phyloP scores from a whole-genome alignment of 2,888 invertebrate species.

The Julus scanicus region DNA sequence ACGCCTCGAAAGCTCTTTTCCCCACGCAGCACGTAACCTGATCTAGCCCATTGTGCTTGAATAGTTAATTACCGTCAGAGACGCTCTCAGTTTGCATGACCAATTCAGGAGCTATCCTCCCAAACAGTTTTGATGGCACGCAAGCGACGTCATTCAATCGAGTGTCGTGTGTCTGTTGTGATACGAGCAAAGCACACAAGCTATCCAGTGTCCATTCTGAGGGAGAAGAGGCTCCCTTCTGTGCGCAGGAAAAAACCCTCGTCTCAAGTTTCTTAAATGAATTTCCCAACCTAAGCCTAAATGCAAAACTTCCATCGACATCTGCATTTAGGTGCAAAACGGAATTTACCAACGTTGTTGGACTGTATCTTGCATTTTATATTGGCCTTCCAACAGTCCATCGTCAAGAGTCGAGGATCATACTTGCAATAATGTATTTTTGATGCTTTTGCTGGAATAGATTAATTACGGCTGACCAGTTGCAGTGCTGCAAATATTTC shows the following conservation, averaged over 20 bases:
- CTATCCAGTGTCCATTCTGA: conserved; percentile 46
- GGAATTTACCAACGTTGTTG: too few relatives aligned
- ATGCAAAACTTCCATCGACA: neutral
- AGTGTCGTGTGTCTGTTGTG: conserved; percentile 48
- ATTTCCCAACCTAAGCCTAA: neutral
- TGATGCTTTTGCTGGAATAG: too few relatives aligned
- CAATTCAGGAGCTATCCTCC: conserved; percentile 44
- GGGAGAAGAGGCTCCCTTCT: conserved; percentile 25
- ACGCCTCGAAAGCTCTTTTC: conserved; percentile 16
- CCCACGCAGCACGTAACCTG: conserved; percentile 36
- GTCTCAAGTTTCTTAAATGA: conserved; percentile 47
- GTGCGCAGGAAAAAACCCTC: neutral
- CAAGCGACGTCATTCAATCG: conserved; percentile 41
- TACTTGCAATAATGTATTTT: too few relatives aligned
- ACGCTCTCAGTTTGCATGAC: conserved; percentile 49
- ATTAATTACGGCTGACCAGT: too few relatives aligned
- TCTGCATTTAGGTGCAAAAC: neutral
- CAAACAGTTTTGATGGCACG: conserved; percentile 43
- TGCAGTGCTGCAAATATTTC: neutral
- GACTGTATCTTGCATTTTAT: too few relatives aligned
- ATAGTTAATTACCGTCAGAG: conserved; percentile 50
- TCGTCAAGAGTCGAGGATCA: too few relatives aligned
- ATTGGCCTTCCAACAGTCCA: too few relatives aligned
- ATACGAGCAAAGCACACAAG: conserved; percentile 46
- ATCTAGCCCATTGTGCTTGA: conserved; percentile 48